These are phyloP conservation scores for Eleginops maclovinus DNA, from an alignment of 2,113 vertebrate genomes.

Conservation along the genomic window DNA sequence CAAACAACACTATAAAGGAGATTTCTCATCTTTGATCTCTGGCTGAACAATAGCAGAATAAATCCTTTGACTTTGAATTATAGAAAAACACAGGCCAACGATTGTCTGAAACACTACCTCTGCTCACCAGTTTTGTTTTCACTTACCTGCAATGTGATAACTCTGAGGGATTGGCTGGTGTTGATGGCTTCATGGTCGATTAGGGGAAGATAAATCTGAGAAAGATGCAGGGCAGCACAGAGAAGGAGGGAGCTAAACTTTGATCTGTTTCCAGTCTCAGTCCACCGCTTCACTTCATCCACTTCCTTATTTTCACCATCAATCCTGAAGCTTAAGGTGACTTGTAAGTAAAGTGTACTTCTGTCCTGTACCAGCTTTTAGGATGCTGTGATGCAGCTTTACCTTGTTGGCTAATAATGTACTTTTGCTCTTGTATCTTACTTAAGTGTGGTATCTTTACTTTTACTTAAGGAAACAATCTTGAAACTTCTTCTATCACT, in stretches of 20 bases:
- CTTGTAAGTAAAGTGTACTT: background rate
- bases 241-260: constrained; percentile 5
- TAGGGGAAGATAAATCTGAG: constrained; percentile 65
- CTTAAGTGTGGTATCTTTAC: background rate
- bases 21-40: constrained; percentile 29
- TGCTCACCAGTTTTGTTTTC: constrained; percentile 37
- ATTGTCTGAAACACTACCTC: constrained; percentile 12
- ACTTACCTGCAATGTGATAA: constrained; percentile 53
- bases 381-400: background rate
- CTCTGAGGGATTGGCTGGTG: constrained; percentile 37
- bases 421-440: no score
- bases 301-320: constrained; percentile 49
- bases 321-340: constrained; percentile 33
- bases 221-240: constrained; percentile 28
- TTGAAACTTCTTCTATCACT: background rate
- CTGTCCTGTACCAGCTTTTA: background rate
- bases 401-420: background rate
- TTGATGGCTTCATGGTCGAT: constrained; percentile 62
- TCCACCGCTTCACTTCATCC: constrained; percentile 43
- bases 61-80: constrained; percentile 17
- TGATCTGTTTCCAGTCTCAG: constrained; percentile 60
- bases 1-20: constrained; percentile 4
- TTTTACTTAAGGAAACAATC: background rate
- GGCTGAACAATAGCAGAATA: constrained; percentile 1
- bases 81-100: background rate